Conservation (phyloP, 2,113 vertebrate species). For the Cercopithecus mona region DNA sequence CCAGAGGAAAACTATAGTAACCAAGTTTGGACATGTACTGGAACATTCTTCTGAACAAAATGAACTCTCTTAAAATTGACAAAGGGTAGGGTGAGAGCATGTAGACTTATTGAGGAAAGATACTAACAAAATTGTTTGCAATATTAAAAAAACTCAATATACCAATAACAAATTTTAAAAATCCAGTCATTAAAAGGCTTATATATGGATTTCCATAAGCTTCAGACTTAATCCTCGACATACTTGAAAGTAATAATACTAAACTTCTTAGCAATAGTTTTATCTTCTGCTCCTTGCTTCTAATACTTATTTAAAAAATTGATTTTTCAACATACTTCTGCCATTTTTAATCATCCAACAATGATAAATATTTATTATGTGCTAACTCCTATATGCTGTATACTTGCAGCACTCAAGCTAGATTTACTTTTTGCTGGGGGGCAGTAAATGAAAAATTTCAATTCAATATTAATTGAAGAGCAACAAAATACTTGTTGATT, state of each 20-base stretch:
- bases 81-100: rapidly evolving
- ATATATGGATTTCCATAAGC: not conserved
- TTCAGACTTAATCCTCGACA: not conserved
- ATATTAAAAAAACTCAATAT: not conserved
- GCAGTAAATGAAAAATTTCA: not conserved
- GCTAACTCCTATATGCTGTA: not conserved
- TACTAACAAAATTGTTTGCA: not conserved
- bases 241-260: not conserved
- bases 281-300: not conserved
- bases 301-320: constrained; percentile 5
- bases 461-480: not conserved
- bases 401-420: not conserved
- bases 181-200: not conserved
- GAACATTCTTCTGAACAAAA: not conserved
- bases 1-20: not conserved
- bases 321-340: not conserved
- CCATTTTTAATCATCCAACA: not conserved
- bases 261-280: not conserved
- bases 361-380: not conserved
- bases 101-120: not conserved
- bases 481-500: not conserved
- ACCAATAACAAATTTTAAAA: not conserved
- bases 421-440: not conserved
- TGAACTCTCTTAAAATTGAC: not conserved
- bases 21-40: not conserved